Conservation (phyloP, 2,888 invertebrate genomes). For the Adela reaumurella region DNA sequence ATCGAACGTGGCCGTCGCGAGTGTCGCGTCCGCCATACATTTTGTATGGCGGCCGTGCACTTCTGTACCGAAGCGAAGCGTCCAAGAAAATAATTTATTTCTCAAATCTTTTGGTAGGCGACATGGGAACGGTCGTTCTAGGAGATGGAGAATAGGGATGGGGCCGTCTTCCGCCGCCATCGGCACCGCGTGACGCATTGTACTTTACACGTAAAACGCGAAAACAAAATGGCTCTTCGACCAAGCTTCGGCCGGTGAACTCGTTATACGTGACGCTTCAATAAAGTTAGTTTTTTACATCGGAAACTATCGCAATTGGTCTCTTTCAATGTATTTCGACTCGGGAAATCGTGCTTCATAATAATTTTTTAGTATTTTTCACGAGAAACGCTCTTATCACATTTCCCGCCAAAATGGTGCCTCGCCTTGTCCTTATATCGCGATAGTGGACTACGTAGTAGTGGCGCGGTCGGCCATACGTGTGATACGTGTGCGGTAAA, state of each 20-base stretch:
- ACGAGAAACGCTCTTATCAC: conserved; percentile 18
- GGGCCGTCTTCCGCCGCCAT: conserved; percentile 42
- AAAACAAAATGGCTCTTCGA: conserved; percentile 58
- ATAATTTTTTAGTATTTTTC: conserved; percentile 7
- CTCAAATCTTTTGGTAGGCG: conserved; percentile 47
- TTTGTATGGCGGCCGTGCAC: conserved; percentile 34
- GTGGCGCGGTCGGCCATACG: conserved; percentile 3
- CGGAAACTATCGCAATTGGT: conserved; percentile 6
- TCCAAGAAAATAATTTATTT: conserved; percentile 52
- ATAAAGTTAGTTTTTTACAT: conserved; percentile 20
- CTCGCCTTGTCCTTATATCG: conserved; percentile 8
- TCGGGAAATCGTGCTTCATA: conserved; percentile 9
- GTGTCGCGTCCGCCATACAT: conserved; percentile 39
- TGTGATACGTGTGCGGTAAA: conserved; percentile 26
- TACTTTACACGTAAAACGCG: conserved; percentile 51
- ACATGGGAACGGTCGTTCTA: conserved; percentile 47
- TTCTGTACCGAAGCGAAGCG: conserved; percentile 49
- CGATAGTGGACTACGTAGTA: no score
- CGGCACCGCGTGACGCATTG: conserved; percentile 46
- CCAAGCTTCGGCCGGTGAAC: conserved; percentile 53
- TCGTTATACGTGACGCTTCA: conserved; percentile 45
- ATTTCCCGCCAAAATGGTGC: conserved; percentile 57
- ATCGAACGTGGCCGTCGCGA: conserved; percentile 53
- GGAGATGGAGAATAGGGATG: conserved; percentile 39
- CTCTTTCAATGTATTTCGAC: conserved; percentile 16